Evolutionary conservation across 2,113 vertebrate species (phyloP).

Genomic region (Sceloporus tristichus): DNA sequence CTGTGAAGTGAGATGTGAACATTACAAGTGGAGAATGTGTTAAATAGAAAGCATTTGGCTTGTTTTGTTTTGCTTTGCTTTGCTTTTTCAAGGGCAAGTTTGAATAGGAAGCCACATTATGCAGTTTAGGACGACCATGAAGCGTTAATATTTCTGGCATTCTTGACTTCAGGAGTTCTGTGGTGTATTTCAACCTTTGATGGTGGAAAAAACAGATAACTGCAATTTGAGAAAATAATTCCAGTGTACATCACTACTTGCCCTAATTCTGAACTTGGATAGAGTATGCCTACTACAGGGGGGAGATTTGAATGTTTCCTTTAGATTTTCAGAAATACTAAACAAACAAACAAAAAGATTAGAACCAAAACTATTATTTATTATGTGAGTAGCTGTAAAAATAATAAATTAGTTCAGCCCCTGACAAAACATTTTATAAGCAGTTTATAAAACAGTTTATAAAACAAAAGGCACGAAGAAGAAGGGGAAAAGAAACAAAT

Average conservation of each 20-base stretch:
- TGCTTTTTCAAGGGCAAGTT: background rate
- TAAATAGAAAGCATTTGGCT: background rate
- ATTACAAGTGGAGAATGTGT: background rate
- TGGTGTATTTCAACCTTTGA: background rate
- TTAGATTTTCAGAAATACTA: background rate
- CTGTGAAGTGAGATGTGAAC: background rate
- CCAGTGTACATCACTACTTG: background rate
- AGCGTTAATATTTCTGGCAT: background rate
- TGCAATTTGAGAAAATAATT: too few relatives aligned
- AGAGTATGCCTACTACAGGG: too few relatives aligned
- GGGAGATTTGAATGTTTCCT: background rate
- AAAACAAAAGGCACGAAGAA: background rate
- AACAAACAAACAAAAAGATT: too few relatives aligned
- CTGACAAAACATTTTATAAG: background rate
- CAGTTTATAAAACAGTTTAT: too few relatives aligned
- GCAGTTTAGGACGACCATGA: background rate
- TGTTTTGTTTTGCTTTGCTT: background rate
- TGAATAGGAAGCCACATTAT: background rate
- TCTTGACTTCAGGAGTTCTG: background rate
- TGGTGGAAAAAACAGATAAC: background rate
- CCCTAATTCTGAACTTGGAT: background rate
- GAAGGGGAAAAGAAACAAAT: background rate
- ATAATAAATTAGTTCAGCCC: background rate
- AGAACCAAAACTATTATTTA: too few relatives aligned
- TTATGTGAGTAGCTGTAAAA: too few relatives aligned